Percentiles rank a stretch among this genome's conserved stretches.
phyloP scores from a whole-genome alignment of 2,797 vertebrate genomes.

The Brotula barbata region DNA sequence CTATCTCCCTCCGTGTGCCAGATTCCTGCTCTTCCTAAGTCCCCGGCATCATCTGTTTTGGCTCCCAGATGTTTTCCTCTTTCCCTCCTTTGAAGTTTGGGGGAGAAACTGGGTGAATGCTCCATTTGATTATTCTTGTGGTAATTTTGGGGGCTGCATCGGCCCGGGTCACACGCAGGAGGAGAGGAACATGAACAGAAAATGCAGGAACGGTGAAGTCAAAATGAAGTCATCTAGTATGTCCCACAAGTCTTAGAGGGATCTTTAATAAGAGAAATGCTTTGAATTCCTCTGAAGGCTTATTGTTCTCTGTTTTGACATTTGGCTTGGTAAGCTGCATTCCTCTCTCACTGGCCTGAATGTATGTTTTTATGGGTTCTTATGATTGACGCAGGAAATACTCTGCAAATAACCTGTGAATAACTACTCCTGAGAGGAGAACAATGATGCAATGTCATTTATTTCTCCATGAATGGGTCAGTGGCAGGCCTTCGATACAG shows the following conservation, averaged over 20 bases:
- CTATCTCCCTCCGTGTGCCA: slow-evolving; percentile 46
- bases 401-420: slow-evolving; percentile 34
- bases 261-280: slow-evolving; percentile 66
- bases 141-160: slow-evolving; percentile 48
- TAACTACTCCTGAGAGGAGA: slow-evolving; percentile 39
- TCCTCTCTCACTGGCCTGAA: slow-evolving; percentile 34
- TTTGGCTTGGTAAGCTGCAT: slow-evolving; percentile 49
- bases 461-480: slow-evolving; percentile 49
- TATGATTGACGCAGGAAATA: slow-evolving; percentile 49
- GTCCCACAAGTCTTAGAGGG: slow-evolving; percentile 52
- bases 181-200: slow-evolving; percentile 25
- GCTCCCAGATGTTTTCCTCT: slow-evolving; percentile 72
- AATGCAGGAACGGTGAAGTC: slow-evolving; percentile 43
- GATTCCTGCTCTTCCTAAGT: slow-evolving; percentile 53
- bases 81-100: slow-evolving; percentile 67
- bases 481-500: slow-evolving; percentile 29
- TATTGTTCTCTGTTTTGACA: slow-evolving; percentile 66
- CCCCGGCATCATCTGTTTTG: slow-evolving; percentile 59
- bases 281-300: slow-evolving; percentile 64
- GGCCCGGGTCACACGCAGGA: slow-evolving; percentile 59
- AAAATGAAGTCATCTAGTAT: slow-evolving; percentile 58
- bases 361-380: slow-evolving; percentile 29
- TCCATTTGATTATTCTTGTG: slow-evolving; percentile 51
- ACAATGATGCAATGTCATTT: slow-evolving; percentile 39
- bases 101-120: slow-evolving; percentile 42